These are phyloP conservation scores for Neodontobutis hainanensis DNA, from an alignment of 2,113 vertebrate species.

Conservation along the genomic window DNA sequence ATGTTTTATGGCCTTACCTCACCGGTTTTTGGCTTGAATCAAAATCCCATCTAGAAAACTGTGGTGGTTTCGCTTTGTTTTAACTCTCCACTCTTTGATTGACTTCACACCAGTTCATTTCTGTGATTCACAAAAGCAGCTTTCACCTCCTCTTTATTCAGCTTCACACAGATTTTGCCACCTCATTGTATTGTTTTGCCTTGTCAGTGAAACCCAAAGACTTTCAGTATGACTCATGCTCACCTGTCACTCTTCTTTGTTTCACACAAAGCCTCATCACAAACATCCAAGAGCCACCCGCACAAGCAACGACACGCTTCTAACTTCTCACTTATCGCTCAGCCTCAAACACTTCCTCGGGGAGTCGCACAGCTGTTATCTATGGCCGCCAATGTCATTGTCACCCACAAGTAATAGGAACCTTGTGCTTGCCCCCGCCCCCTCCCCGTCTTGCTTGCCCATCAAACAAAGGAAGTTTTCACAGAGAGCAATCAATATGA, in stretches of 20 bases:
- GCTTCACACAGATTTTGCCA: neutral
- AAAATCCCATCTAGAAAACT: too few relatives aligned
- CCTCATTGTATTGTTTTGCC: conserved; percentile 17
- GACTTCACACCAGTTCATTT: too few relatives aligned
- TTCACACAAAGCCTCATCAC: conserved; percentile 17
- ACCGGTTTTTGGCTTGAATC: too few relatives aligned
- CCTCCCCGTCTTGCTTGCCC: neutral
- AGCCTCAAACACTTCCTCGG: conserved; percentile 67
- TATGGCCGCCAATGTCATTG: conserved; percentile 64
- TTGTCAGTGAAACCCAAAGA: conserved; percentile 23
- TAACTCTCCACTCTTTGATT: too few relatives aligned
- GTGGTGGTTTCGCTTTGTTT: too few relatives aligned
- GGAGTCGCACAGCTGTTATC: conserved; percentile 72
- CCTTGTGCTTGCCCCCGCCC: conserved; percentile 33
- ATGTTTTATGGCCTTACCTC: too few relatives aligned
- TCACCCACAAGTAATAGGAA: conserved; percentile 66
- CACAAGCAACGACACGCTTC: conserved; percentile 25
- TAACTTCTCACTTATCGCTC: conserved; percentile 60
- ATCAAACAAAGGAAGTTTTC: conserved; percentile 71
- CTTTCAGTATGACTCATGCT: conserved; percentile 34
- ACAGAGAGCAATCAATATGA: conserved; percentile 60
- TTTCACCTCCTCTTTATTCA: conserved; percentile 1
- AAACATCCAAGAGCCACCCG: conserved; percentile 29
- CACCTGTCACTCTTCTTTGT: conserved; percentile 10
- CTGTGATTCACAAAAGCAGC: neutral